These are phyloP conservation scores for Theonella swinhoei DNA, from an alignment of 37 sponge, comb jelly and placozoan species.

Conservation along the genomic window DNA sequence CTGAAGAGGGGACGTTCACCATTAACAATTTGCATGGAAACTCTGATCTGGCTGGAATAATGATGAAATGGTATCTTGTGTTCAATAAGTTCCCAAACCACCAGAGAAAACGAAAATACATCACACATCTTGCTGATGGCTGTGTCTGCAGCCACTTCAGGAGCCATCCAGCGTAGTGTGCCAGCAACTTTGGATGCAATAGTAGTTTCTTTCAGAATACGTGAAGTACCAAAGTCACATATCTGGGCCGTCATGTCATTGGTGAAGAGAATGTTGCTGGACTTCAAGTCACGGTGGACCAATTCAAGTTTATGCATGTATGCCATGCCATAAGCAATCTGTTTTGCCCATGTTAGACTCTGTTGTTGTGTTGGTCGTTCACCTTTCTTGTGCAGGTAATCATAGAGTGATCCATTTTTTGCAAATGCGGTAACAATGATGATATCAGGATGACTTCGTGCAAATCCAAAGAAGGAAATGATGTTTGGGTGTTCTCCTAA, in stretches of 20 bases:
- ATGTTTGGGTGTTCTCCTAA: not conserved
- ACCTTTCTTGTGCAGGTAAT: not conserved
- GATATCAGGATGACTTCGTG: not conserved
- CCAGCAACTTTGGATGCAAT: not conserved
- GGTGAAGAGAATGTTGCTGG: not conserved
- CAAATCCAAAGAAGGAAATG: not conserved
- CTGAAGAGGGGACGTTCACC: not conserved
- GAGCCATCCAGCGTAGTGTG: not conserved
- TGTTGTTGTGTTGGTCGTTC: not conserved
- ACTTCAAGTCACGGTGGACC: not conserved
- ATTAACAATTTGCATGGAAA: not conserved
- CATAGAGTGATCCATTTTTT: not conserved
- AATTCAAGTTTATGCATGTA: not conserved
- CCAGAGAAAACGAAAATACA: not conserved
- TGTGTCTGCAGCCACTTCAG: not conserved
- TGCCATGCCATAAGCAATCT: not conserved
- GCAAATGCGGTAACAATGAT: not conserved
- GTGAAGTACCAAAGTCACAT: not conserved
- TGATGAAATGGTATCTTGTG: not conserved
- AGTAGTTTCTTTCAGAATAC: not conserved
- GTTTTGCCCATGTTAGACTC: not conserved
- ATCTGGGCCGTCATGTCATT: not conserved
- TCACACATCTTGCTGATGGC: not conserved
- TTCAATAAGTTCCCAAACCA: not conserved
- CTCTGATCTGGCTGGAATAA: not conserved